Percentiles rank a stretch among this genome's conserved stretches.
Conservation (phyloP, 1,140 invertebrate genomes). For the Vanessa atalanta region DNA sequence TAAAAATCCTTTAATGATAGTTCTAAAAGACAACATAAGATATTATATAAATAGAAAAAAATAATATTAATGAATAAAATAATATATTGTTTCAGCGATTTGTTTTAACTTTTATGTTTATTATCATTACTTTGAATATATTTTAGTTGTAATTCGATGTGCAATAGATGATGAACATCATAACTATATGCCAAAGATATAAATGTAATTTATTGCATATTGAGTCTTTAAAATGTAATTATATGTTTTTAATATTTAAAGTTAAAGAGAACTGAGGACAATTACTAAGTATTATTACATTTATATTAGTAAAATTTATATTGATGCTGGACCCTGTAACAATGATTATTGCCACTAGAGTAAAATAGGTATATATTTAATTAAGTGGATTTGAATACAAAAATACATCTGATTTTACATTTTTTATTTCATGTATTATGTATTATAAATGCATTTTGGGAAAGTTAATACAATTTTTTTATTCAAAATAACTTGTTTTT, state of each 20-base stretch:
- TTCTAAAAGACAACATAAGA: too few species aligned
- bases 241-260: not conserved
- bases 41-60: too few species aligned
- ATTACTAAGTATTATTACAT: not conserved
- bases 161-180: not conserved
- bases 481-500: slow-evolving; percentile 13
- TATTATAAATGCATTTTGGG: slow-evolving; percentile 40
- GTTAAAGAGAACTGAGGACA: not conserved
- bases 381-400: slow-evolving; percentile 18
- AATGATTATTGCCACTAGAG: not conserved
- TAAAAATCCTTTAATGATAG: too few species aligned
- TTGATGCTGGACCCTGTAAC: not conserved
- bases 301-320: too few species aligned
- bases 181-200: slow-evolving; percentile 10
- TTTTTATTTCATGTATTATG: slow-evolving; percentile 29
- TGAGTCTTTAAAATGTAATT: not conserved
- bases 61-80: too few species aligned
- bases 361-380: not conserved
- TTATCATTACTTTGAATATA: not conserved
- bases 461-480: slow-evolving; percentile 26
- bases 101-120: not conserved
- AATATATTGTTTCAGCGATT: too few species aligned
- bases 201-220: not conserved
- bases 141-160: not conserved
- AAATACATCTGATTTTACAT: slow-evolving; percentile 25